Evolutionary conservation across 2,888 invertebrate genomes (phyloP), one percentile per base, ranked within the genome.

Genomic region (Teleiodes luculella): DNA sequence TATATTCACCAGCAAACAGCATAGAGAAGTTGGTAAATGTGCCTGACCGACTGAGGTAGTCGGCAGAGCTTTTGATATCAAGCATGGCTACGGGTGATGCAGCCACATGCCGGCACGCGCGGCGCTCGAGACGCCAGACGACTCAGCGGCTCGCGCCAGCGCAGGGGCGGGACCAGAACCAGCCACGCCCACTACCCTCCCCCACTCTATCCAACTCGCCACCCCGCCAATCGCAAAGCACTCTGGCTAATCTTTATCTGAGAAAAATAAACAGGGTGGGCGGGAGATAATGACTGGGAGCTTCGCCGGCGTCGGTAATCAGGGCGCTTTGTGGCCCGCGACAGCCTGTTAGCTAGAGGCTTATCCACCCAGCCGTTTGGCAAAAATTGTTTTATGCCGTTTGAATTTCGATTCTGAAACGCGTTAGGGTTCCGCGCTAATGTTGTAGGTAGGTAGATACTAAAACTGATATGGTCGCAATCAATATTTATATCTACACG

Each of bases 1-100:
- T 54, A 85, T 83, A 91, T 90, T 91, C 94, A 96, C 96, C 96
- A 90, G 96, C 96, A 91, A 97, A 96, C 78, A 97, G 93, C 97
- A 97, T 97, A 87, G 97, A 96, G 92, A 97, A 95, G 91, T 97
- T 97, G 86, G 96, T 95, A 86, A 97, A 96, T 62, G 96, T 95
- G 80, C 96, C 96, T 82, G 96, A 95, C 90, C 96, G 94, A 90
- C 94, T 94, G 79, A 97, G 92, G 91, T 97, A 96, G 92, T 96
- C 96, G 88, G 96, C 94, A 75, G 96, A 95, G 76, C 95, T 95
- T 90, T 97, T 97, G 80, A 97, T 96, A 92, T 97, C 97, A 91
- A 97, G 93, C 97, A 97, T 97, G 79, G 66, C 76, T 50, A 75
- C 76, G 72, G 74, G 65, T 73, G 75, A 69, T 71, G 74, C 70